Percentiles rank a stretch among this genome's conserved stretches.
These are phyloP conservation scores for Bombus superbus DNA, from an alignment of 1,140 invertebrate species.

Conservation along the genomic window DNA sequence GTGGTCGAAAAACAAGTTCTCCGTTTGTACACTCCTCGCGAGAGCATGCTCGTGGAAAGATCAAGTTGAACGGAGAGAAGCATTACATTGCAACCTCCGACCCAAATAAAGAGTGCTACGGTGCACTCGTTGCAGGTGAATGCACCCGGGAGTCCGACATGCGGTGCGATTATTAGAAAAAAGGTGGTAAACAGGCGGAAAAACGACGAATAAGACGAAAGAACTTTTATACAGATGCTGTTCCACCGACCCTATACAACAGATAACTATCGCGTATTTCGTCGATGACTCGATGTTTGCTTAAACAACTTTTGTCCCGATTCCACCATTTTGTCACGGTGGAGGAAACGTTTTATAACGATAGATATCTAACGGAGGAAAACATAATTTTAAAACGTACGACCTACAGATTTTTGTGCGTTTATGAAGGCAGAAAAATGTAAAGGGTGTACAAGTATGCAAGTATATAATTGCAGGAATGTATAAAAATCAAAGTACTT, in stretches of 20 bases:
- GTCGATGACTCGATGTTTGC: not conserved
- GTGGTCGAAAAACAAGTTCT: constrained; percentile 18
- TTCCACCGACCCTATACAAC: not conserved
- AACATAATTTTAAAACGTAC: not conserved
- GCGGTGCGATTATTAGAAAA: not conserved
- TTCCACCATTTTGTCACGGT: no score
- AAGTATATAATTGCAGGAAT: no score
- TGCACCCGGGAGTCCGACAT: constrained; percentile 34
- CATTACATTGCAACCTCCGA: constrained; percentile 59
- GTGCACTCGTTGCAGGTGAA: constrained; percentile 65
- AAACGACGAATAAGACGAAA: not conserved
- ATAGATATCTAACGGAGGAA: not conserved
- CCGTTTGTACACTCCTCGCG: not conserved
- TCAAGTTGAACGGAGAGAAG: constrained; percentile 42
- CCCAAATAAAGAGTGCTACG: constrained; percentile 61
- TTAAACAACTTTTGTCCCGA: not conserved
- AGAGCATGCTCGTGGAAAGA: constrained; percentile 17
- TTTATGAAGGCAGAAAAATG: not conserved
- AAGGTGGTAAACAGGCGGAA: not conserved
- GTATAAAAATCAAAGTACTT: no score
- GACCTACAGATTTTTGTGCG: not conserved
- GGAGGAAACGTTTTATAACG: not conserved
- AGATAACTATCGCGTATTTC: not conserved
- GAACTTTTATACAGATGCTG: not conserved
- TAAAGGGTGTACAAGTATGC: no score